Evolutionary conservation across 2,113 vertebrate species (phyloP), one percentile per base, ranked within the genome.

Genomic region (Ellobius talpinus): DNA sequence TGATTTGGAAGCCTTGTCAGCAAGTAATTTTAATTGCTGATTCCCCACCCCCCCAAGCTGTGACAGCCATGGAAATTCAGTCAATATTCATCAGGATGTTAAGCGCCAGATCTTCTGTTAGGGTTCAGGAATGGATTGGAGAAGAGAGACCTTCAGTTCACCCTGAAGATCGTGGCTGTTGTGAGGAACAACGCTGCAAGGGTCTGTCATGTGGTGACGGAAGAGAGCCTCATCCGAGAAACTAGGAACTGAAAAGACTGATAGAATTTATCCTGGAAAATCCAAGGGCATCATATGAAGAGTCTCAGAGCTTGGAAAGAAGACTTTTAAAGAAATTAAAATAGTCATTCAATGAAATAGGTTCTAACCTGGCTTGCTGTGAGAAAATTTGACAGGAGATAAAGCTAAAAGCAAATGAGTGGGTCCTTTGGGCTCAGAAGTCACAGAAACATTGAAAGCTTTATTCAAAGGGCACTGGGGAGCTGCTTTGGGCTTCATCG

Each of bases 21-120:
- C 73, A 93, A 95, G 86, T 90, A 11, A 74, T 77, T 81, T 70
- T 39, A 68, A 86, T 66, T 89, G 91, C 68, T 73, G 9, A 81
- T 89, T 90, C 92, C 92, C 5, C 55, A 9, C 55, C 31, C 94
- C 29, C 12, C 2, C 36, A n/a, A 88, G 74, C 21, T 82, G 66
- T 50, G 23, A 81, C 58, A 36, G 29, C 68, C 78, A 94, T 5
- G 39, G 84, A 76, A 81, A 61, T 76, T 92, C 55, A 77, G 55
- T 26, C 65, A 96, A 79, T 96, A 72, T 61, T 85, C 84, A 81
- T 86, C 19, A 87, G 45, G 77, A 66, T 70, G 73, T 31, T 39
- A 36, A 55, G 61, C 78, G 24, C 19, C 77, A 88, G n/a, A 8
- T 14, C 63, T 52, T 88, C 58, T 72, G 42, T 47, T 76, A 66